Conservation (phyloP, 2,797 vertebrate genomes). For the Protosalanx chinensis region DNA sequence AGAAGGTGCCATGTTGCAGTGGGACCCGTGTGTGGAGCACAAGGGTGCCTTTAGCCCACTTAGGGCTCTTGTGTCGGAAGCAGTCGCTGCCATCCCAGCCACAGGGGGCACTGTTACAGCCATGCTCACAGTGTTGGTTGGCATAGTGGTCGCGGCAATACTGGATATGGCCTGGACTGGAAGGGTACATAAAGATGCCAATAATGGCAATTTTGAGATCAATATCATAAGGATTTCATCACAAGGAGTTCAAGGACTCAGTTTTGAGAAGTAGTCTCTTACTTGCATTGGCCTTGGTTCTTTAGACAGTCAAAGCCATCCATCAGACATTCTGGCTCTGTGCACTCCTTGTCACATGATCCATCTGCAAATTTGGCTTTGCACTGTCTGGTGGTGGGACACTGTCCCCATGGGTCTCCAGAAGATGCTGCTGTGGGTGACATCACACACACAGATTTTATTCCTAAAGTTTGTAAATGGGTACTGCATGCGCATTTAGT, state of each 20-base stretch:
- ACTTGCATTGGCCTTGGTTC: conserved; percentile 76
- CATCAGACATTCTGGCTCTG: conserved; percentile 74
- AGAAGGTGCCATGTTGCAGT: conserved; percentile 48
- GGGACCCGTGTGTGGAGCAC: conserved; percentile 72
- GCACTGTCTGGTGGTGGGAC: conserved; percentile 68
- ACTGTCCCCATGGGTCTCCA: conserved; percentile 77
- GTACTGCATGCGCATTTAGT: no score
- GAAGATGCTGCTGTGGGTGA: conserved; percentile 47
- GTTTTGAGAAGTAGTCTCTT: conserved; percentile 47
- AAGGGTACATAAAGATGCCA: no score
- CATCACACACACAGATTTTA: neutral
- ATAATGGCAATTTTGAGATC: no score
- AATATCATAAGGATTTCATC: neutral
- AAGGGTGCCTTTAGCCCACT: conserved; percentile 72
- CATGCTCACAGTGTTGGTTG: conserved; percentile 81
- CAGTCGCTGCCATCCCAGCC: conserved; percentile 91
- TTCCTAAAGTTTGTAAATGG: no score
- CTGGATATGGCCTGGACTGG: conserved; percentile 75
- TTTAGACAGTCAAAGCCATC: conserved; percentile 83
- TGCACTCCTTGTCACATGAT: conserved; percentile 76
- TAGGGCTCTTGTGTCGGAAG: conserved; percentile 43
- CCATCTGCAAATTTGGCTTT: conserved; percentile 77
- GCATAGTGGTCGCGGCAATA: conserved; percentile 84
- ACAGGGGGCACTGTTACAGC: conserved; percentile 77
- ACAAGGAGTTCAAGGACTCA: neutral